phyloP scores from a whole-genome alignment of 2,797 vertebrate species.

The Prunella strophiata region DNA sequence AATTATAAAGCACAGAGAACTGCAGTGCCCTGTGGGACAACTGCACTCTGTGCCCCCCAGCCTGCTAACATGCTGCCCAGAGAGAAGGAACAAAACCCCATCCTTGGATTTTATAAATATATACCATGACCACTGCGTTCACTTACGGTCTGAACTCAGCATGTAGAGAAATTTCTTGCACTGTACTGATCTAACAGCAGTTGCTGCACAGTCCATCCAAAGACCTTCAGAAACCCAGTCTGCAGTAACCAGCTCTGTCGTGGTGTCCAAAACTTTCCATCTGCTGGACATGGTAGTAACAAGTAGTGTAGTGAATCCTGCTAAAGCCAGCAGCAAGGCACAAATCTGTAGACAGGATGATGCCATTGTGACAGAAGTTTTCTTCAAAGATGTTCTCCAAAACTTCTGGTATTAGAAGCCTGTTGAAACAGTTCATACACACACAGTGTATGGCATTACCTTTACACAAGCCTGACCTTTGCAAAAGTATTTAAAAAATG shows the following conservation, averaged over 20 bases:
- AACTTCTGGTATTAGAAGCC: neutral
- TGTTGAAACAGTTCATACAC: constrained; percentile 22
- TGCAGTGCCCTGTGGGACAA: neutral
- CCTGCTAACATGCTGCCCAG: neutral
- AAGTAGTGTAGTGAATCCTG: constrained; percentile 38
- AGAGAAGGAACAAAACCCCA: neutral
- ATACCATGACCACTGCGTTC: neutral
- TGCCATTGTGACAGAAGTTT: neutral
- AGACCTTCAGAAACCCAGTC: constrained; percentile 71
- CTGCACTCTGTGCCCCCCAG: accelerated
- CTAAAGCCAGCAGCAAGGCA: constrained; percentile 47
- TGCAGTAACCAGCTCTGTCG: neutral
- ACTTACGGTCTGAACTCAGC: constrained; percentile 69
- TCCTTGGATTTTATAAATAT: neutral
- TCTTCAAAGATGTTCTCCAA: neutral
- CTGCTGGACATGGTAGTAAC: constrained; percentile 48
- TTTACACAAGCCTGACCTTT: neutral
- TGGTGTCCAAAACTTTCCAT: constrained; percentile 44
- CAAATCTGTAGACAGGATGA: constrained; percentile 8
- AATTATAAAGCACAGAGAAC: neutral
- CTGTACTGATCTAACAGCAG: constrained; percentile 6
- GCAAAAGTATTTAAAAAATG: neutral
- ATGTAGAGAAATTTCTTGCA: constrained; percentile 61
- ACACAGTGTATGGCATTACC: neutral
- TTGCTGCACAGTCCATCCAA: constrained; percentile 67